Conservation (phyloP, 2,888 invertebrate genomes). For the Stictocephala bisonia region DNA sequence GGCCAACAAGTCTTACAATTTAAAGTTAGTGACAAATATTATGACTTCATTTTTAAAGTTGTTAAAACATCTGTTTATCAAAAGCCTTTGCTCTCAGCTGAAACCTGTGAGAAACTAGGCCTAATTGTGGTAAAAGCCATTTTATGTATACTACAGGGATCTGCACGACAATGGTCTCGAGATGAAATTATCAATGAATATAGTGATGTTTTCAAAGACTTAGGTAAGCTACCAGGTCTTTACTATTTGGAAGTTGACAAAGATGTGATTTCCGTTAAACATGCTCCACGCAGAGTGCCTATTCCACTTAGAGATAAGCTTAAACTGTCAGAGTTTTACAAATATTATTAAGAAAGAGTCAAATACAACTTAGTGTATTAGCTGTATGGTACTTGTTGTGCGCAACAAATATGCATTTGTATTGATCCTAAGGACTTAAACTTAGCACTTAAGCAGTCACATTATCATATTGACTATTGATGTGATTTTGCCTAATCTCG, state of each 20-base stretch:
- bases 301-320: neutral
- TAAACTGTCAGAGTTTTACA: neutral
- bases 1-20: neutral
- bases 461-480: neutral
- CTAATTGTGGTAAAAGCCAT: neutral
- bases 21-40: neutral
- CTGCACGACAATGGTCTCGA: too few species aligned
- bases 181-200: neutral
- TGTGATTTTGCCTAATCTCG: neutral
- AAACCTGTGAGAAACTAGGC: neutral
- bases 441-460: neutral
- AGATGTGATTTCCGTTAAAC: neutral
- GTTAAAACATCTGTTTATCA: neutral
- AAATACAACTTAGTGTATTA: neutral
- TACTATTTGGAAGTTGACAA: neutral
- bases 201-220: neutral
- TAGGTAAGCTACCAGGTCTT: neutral
- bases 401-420: neutral
- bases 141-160: neutral
- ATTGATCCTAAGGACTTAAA: neutral
- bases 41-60: neutral
- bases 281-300: neutral
- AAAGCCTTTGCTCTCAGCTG: neutral
- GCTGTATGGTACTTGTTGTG: neutral
- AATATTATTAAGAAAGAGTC: neutral